Percentiles rank a stretch among this genome's conserved stretches.
Conservation (phyloP, 2,888 invertebrate species). For the Caenorhabditis drosophilae region DNA sequence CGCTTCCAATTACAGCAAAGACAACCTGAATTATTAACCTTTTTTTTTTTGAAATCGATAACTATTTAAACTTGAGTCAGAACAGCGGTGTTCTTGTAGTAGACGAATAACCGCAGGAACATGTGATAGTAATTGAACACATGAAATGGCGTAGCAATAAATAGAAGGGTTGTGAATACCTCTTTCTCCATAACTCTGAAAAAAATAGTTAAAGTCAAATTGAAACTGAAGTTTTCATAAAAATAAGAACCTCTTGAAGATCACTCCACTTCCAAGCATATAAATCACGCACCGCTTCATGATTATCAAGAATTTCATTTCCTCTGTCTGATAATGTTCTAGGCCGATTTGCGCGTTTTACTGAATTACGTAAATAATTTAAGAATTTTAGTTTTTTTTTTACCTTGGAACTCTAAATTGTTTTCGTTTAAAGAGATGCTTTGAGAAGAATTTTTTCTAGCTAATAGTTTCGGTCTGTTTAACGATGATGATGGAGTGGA, state of each 20-base stretch:
- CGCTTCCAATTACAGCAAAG: constrained; percentile 30
- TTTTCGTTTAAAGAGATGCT: too few species aligned
- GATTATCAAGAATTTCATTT: constrained; percentile 34
- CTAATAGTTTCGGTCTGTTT: constrained; percentile 13
- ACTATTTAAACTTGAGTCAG: constrained; percentile 8
- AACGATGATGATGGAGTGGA: constrained; percentile 32
- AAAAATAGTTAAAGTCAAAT: too few species aligned
- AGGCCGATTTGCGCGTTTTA: constrained; percentile 24
- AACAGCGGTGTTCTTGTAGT: constrained; percentile 32
- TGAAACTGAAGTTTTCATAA: not conserved
- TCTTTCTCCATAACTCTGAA: constrained; percentile 22
- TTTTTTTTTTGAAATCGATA: not conserved
- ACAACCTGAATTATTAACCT: constrained; percentile 9
- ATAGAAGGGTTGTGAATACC: constrained; percentile 35
- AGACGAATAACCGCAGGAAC: constrained; percentile 26
- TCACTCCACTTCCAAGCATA: constrained; percentile 32
- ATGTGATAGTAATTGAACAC: constrained; percentile 28
- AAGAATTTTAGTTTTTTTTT: not conserved
- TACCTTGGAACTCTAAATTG: too few species aligned
- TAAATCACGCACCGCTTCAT: constrained; percentile 18
- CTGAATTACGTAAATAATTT: too few species aligned
- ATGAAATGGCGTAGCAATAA: constrained; percentile 36
- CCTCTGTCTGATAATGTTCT: constrained; percentile 36
- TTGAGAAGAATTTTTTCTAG: constrained; percentile 9
- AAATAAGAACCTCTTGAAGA: constrained; percentile 11